Percentiles rank a stretch among this genome's conserved stretches.
Evolutionary conservation across 1,140 invertebrate species (phyloP).

Genomic region (Araneus ventricosus): DNA sequence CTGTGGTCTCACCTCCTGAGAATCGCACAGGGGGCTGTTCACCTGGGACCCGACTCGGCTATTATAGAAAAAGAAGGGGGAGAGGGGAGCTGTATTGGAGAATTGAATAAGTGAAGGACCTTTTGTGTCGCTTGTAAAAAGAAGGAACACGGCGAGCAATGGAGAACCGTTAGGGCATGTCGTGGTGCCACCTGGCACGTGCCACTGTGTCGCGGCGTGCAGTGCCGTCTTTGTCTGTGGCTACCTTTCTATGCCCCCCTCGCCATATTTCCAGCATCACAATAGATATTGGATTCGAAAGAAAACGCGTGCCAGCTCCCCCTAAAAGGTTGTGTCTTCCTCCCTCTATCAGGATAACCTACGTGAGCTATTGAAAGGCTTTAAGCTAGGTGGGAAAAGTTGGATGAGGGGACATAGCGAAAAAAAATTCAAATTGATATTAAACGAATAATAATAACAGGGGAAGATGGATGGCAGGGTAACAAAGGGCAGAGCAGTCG

Average conservation of each 20-base stretch:
- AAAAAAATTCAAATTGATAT: constrained; percentile 71
- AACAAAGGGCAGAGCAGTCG: not conserved
- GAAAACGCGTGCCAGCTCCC: constrained; percentile 44
- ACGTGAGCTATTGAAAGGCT: constrained; percentile 44
- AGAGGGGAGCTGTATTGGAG: constrained; percentile 37
- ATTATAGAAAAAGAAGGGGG: not conserved
- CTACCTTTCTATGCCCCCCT: constrained; percentile 11
- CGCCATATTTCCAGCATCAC: not conserved
- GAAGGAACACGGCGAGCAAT: constrained; percentile 22
- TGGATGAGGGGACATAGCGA: not conserved
- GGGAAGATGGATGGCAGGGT: constrained; percentile 56
- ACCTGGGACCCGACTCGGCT: constrained; percentile 43
- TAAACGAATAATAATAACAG: constrained; percentile 72
- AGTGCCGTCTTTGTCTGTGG: constrained; percentile 44
- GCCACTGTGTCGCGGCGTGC: constrained; percentile 32
- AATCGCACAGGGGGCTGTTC: constrained; percentile 20
- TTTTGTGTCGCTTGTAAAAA: constrained; percentile 47
- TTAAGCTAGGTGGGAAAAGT: constrained; percentile 66
- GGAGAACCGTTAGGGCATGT: constrained; percentile 67
- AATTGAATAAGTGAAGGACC: constrained; percentile 68
- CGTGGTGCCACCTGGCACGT: constrained; percentile 49
- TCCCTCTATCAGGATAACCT: not conserved
- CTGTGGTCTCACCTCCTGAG: constrained; percentile 2
- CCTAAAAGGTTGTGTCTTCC: constrained; percentile 21
- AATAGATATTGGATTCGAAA: constrained; percentile 71